Percentiles rank a stretch among this genome's conserved stretches.
These are phyloP conservation scores for Campoletis sonorensis DNA, from an alignment of 1,140 invertebrate genomes.

Conservation along the genomic window DNA sequence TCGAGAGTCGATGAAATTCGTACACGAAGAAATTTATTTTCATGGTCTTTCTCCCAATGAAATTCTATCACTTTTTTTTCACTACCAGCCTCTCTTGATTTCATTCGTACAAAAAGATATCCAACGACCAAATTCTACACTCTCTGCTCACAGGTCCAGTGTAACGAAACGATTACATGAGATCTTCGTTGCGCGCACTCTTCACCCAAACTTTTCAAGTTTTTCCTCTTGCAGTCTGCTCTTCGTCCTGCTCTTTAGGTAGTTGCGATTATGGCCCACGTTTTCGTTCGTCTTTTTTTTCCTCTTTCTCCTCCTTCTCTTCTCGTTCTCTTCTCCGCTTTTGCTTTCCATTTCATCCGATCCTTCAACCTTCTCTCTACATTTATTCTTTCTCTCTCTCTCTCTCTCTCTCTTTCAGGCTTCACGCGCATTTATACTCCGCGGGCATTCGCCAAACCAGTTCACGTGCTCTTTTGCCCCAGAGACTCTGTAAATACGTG, in stretches of 20 bases:
- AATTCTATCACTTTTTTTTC: slow-evolving; percentile 12
- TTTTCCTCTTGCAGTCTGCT: background rate
- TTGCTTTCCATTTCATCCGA: slow-evolving; percentile 2
- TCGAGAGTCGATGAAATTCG: background rate
- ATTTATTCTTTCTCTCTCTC: too few relatives aligned
- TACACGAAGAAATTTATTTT: background rate
- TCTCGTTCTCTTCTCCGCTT: slow-evolving; percentile 29
- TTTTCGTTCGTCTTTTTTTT: background rate
- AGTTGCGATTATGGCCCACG: slow-evolving; percentile 4
- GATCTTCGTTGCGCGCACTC: slow-evolving; percentile 7
- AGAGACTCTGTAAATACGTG: too few relatives aligned
- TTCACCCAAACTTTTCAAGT: background rate
- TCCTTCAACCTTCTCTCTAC: slow-evolving; percentile 22
- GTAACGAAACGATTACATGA: slow-evolving; percentile 14
- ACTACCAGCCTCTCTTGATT: slow-evolving; percentile 3
- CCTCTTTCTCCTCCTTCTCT: slow-evolving; percentile 36
- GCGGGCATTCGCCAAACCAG: slow-evolving; percentile 65
- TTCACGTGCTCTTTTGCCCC: slow-evolving; percentile 60
- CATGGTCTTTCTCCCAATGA: background rate
- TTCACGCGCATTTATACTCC: slow-evolving; percentile 21
- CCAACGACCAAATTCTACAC: slow-evolving; percentile 15
- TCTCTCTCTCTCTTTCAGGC: slow-evolving; percentile 33
- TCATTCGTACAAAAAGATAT: slow-evolving; percentile 11
- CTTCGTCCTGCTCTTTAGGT: background rate
- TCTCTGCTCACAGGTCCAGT: background rate